These are phyloP conservation scores for Myrmecobius fasciatus DNA, from an alignment of 2,113 vertebrate species.

Conservation along the genomic window DNA sequence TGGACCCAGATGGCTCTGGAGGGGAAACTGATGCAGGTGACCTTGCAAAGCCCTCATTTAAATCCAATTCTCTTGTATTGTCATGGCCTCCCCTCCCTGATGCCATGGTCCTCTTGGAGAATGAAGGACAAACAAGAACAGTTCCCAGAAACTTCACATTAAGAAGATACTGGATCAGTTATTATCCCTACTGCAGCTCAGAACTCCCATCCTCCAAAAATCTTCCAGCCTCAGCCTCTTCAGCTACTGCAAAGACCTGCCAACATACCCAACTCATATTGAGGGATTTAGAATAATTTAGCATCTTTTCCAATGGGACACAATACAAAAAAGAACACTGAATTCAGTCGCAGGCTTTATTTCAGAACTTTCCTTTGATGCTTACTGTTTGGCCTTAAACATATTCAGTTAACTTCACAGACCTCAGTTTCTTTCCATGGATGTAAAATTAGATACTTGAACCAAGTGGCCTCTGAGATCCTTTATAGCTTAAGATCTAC, in stretches of 20 bases:
- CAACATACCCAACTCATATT: neutral
- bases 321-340: neutral
- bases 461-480: neutral
- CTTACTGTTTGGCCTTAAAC: neutral
- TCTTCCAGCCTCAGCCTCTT: neutral
- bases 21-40: too few species aligned
- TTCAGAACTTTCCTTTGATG: neutral
- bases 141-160: neutral
- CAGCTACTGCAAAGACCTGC: neutral
- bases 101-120: too few species aligned
- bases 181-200: neutral
- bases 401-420: neutral
- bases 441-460: neutral
- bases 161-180: neutral
- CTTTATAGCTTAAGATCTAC: neutral
- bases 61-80: too few species aligned
- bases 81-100: too few species aligned
- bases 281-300: neutral
- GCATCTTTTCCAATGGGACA: neutral
- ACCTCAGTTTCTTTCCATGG: neutral
- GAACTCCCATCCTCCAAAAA: neutral
- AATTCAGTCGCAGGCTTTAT: neutral
- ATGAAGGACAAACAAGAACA: too few species aligned
- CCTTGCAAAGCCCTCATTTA: too few species aligned
- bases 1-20: too few species aligned